A percentile compares a stretch with the other conserved stretches of the same genome.
Conservation (phyloP, 2,797 vertebrate genomes). For the Hylomyscus alleni region DNA sequence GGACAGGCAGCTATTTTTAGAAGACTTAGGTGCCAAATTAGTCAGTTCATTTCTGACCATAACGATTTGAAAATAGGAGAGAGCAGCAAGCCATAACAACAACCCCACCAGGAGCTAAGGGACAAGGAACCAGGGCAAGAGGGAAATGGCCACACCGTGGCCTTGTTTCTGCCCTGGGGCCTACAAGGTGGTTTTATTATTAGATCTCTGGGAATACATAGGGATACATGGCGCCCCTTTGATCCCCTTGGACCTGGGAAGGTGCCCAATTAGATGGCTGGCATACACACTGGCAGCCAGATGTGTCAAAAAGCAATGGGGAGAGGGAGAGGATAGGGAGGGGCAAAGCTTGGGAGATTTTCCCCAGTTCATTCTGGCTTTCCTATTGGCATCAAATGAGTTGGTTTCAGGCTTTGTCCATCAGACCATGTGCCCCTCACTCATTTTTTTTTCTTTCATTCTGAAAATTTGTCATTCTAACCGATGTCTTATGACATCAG, state of each 20-base stretch:
- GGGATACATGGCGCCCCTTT: conserved; percentile 62
- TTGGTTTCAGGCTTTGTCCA: conserved; percentile 76
- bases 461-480: conserved; percentile 78
- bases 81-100: conserved; percentile 78
- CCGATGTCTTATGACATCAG: conserved; percentile 45
- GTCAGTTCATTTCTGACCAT: conserved; percentile 54
- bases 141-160: neutral
- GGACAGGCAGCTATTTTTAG: conserved; percentile 60
- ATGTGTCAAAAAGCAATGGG: conserved; percentile 82
- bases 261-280: conserved; percentile 79
- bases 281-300: conserved; percentile 84
- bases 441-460: conserved; percentile 69
- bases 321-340: conserved; percentile 75
- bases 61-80: conserved; percentile 58
- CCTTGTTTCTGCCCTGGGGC: conserved; percentile 60
- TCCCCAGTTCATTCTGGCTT: conserved; percentile 86
- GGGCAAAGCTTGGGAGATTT: conserved; percentile 83
- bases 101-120: conserved; percentile 62
- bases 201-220: conserved; percentile 35
- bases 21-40: conserved; percentile 53
- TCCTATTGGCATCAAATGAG: conserved; percentile 81
- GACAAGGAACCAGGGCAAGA: conserved; percentile 42
- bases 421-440: conserved; percentile 75
- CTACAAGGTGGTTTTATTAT: conserved; percentile 33
- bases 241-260: conserved; percentile 68